A percentile compares a stretch with the other conserved stretches of the same genome.
Evolutionary conservation across 2,888 invertebrate genomes (phyloP).

Genomic region (Cephus rjabovi): DNA sequence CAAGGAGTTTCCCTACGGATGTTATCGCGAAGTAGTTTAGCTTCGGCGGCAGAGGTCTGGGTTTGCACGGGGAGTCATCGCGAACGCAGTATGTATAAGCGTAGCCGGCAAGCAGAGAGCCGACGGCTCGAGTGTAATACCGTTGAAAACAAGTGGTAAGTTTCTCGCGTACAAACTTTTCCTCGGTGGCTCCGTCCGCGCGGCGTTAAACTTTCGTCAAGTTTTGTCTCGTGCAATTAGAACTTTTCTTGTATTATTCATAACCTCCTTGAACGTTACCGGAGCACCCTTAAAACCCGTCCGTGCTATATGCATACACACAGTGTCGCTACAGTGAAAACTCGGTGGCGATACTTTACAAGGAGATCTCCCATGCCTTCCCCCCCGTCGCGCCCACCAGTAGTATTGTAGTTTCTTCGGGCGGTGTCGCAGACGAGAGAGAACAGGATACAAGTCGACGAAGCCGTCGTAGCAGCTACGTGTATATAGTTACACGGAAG

Average conservation of each 20-base stretch:
- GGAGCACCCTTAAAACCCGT: neutral
- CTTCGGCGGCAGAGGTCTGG: neutral
- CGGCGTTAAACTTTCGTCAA: constrained; percentile 25
- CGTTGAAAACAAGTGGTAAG: constrained; percentile 4
- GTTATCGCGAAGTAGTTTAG: neutral
- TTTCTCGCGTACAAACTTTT: neutral
- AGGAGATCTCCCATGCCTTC: neutral
- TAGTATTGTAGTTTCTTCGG: neutral
- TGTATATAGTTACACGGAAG: neutral
- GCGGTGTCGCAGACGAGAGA: neutral
- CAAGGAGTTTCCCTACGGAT: neutral
- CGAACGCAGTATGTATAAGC: neutral
- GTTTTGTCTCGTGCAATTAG: constrained; percentile 64
- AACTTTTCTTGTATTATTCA: constrained; percentile 65
- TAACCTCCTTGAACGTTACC: constrained; percentile 39
- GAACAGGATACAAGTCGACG: constrained; percentile 24
- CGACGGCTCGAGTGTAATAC: neutral
- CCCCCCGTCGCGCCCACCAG: too few species aligned
- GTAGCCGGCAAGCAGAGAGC: neutral
- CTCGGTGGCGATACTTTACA: neutral
- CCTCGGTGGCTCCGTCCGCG: neutral
- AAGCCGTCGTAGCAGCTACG: constrained; percentile 29
- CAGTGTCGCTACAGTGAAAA: neutral
- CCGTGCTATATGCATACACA: neutral
- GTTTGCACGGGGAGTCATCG: neutral